These are phyloP conservation scores for Drosophila mojavensis DNA, from an alignment of 1,140 invertebrate genomes.

Conservation along the genomic window DNA sequence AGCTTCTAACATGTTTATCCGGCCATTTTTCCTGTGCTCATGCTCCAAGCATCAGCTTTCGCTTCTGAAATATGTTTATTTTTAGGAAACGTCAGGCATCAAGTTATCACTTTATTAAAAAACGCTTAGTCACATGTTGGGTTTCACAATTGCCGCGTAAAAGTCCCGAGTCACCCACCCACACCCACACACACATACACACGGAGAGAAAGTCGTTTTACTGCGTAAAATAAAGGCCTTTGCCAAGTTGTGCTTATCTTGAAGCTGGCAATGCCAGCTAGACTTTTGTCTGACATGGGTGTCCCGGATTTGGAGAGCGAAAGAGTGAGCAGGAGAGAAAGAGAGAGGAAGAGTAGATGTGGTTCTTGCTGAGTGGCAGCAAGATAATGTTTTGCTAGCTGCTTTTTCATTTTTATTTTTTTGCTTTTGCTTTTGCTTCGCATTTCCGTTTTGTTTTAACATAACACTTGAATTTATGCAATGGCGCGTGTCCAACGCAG, in stretches of 20 bases:
- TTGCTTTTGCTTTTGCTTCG: slow-evolving; percentile 58
- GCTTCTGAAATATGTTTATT: slow-evolving; percentile 60
- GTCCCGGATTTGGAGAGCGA: slow-evolving; percentile 23
- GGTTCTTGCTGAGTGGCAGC: slow-evolving; percentile 14
- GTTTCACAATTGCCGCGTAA: slow-evolving; percentile 26
- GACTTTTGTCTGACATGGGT: slow-evolving; percentile 50
- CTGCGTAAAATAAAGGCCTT: slow-evolving; percentile 64
- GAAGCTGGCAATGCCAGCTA: slow-evolving; percentile 49
- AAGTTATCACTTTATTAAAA: slow-evolving; percentile 79
- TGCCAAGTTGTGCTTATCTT: slow-evolving; percentile 68
- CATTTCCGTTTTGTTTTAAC: slow-evolving; percentile 81
- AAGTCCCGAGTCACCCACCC: slow-evolving; percentile 19
- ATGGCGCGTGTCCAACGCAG: slow-evolving; percentile 79
- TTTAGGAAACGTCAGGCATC: slow-evolving; percentile 70
- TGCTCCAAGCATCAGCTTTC: neutral
- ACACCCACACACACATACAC: slow-evolving; percentile 2
- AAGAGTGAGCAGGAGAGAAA: neutral
- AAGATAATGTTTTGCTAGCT: slow-evolving; percentile 71
- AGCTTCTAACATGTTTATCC: slow-evolving; percentile 29
- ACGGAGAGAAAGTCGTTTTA: slow-evolving; percentile 35
- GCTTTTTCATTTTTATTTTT: slow-evolving; percentile 25
- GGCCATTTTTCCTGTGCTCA: slow-evolving; percentile 9
- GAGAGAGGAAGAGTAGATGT: too few species aligned
- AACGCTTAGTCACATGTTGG: slow-evolving; percentile 65
- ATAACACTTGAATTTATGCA: slow-evolving; percentile 81